A percentile compares a stretch with the other conserved stretches of the same genome.
These are phyloP conservation scores for Diuraphis noxia DNA, from an alignment of 1,140 invertebrate genomes.

Conservation along the genomic window DNA sequence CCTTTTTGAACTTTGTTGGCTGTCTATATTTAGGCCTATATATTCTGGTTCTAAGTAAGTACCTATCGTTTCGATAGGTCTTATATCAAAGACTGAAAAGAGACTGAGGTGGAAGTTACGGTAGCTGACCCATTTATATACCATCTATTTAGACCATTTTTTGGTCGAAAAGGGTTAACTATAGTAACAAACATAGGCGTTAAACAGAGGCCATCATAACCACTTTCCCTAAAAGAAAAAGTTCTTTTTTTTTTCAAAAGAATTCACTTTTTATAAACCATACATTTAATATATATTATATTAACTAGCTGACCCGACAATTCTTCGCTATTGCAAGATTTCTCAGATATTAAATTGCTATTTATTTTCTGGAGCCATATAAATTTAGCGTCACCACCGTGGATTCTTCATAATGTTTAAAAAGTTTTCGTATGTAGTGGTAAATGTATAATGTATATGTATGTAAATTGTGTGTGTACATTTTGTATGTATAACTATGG, in stretches of 20 bases:
- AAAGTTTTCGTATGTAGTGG: no score
- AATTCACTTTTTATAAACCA: background rate
- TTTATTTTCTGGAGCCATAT: no score
- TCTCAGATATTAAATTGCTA: no score
- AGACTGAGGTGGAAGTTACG: background rate
- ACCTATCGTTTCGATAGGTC: background rate
- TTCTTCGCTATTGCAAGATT: no score
- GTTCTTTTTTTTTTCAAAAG: background rate
- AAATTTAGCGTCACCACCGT: no score
- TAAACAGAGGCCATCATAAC: background rate
- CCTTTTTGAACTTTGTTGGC: background rate
- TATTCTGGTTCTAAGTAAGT: background rate
- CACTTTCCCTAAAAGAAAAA: background rate
- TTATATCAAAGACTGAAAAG: background rate
- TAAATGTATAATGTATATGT: no score
- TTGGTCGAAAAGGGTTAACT: background rate
- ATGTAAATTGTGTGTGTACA: no score
- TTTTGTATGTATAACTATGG: no score
- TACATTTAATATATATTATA: no score
- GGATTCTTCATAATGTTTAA: no score
- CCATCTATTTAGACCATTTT: background rate
- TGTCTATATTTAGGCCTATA: background rate
- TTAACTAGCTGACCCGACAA: no score
- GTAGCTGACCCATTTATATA: background rate
- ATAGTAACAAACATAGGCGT: background rate